Base-by-base conservation (phyloP, 2,113 vertebrate species). In the Galeopterus variegatus region DNA sequence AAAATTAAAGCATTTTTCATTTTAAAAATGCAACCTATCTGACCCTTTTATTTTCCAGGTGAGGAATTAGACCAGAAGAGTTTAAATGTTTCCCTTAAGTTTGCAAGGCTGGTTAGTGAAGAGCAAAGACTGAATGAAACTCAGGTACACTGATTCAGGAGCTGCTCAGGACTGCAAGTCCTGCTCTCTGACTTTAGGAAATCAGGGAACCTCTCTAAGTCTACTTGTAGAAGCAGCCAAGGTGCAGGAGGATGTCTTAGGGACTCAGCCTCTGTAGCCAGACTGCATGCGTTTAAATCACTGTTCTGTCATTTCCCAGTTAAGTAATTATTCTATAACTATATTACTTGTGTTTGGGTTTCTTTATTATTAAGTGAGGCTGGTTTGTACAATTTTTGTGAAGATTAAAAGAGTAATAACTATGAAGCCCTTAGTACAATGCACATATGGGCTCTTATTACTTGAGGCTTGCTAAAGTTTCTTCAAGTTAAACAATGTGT, bases 371-470 rank as follows among this genome's bases (percentile, higher is more conserved):
- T 82, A 93, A 91, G 58, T 60, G 24, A 58, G 31, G 23, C 5
- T 23, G n/a, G 21, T 6, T 65, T 26, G 33, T 73, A 19, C 72
- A 10, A 69, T 24, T 93, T 96, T 93, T 67, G 28, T 87, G 84
- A 85, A 18, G 48, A 67, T 60, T 96, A 64, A 73, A 54, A 77
- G 36, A 86, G 36, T 91, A 70, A 65, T 88, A 77, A 79, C 9
- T 24, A 48, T 23, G 24, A 72, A 67, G 21, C 3, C 31, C 5
- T 77, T 26, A 33, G 69, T 69, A 54, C 3, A 85, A 60, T 36
- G 19, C 58, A 17, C 64, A 2, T 45, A 45, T 56, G 82, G 54
- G 41, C 18, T 80, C 28, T 85, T 64, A 70, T n/a, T 88, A 69
- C 62, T 48, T 94, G 56, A 31, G 77, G 56, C 15, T 56, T 60